Evolutionary conservation across 2,888 invertebrate species (phyloP), one percentile per base, ranked within the genome.

Genomic region (Campoplex nolae): DNA sequence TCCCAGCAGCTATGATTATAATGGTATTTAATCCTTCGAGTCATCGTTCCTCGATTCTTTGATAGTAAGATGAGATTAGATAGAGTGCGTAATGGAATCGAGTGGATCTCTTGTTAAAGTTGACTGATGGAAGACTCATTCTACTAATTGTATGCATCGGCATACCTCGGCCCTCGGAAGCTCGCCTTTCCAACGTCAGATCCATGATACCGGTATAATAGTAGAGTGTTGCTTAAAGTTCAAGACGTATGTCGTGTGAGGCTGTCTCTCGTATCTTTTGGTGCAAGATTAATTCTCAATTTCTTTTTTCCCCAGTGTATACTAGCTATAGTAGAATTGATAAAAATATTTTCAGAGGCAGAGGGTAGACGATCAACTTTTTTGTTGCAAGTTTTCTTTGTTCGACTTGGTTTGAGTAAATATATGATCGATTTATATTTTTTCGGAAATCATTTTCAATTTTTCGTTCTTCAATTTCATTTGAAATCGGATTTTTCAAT

Each of bases 111-210:
- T 38, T 28, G 54, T 23, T 18, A n/a, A 13, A 1, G 42, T 62
- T 62, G 45, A 28, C 6, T 45, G 62, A 18, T 18, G 42, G 28
- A 13, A 48, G 45, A 18, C 28, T 62, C 42, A 42, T 58, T 90
- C 93, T 93, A 93, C 93, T 91, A 94, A 94, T 93, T 92, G 93
- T 93, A 94, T 94, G 93, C 94, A 89, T 89, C 89, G 90, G 90
- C 93, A 93, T 92, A 93, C 87, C 86, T 84, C 84, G 65, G 67
- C 45, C 68, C 76, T 83, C n/a, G 18, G n/a, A 73, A 35, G 3
- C 16, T 13, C 18, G 58, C 28, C 28, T 28, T 13, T 13, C 58
- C 28, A 13, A 4, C 58, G 13, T 13, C 28, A n/a, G n/a, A n/a
- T n/a, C n/a, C n/a, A n/a, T n/a, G n/a, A n/a, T n/a, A n/a, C n/a